Conservation (phyloP, 2,797 vertebrate genomes). For the Ptychobarbus kaznakovi region DNA sequence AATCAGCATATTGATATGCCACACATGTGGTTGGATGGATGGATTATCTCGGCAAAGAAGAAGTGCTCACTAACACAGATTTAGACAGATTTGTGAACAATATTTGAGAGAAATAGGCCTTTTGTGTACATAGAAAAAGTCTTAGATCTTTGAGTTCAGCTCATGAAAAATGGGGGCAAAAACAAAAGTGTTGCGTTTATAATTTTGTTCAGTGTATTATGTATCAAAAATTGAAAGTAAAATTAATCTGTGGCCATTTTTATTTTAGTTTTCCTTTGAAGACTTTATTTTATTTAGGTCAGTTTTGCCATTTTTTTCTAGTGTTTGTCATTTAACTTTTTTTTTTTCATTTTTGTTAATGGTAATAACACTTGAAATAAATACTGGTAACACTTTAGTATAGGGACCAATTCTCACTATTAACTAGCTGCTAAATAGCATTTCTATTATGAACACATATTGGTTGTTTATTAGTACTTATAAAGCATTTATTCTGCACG, state of each 20-base stretch:
- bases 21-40: no score
- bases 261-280: background rate
- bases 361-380: background rate
- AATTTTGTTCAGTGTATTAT: no score
- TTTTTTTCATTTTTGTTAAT: background rate
- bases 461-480: background rate
- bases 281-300: background rate
- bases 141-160: no score
- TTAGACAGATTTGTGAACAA: no score
- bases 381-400: no score
- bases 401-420: background rate
- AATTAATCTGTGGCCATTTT: background rate
- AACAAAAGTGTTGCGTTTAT: no score
- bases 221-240: background rate
- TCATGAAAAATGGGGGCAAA: no score
- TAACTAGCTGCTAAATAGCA: background rate
- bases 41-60: no score
- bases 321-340: background rate
- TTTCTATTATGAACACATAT: background rate
- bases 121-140: no score
- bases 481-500: background rate
- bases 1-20: no score
- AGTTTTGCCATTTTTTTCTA: background rate
- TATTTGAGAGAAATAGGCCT: no score
- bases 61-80: no score